Conservation (phyloP, 2,797 vertebrate genomes). For the Oreortyx pictus region DNA sequence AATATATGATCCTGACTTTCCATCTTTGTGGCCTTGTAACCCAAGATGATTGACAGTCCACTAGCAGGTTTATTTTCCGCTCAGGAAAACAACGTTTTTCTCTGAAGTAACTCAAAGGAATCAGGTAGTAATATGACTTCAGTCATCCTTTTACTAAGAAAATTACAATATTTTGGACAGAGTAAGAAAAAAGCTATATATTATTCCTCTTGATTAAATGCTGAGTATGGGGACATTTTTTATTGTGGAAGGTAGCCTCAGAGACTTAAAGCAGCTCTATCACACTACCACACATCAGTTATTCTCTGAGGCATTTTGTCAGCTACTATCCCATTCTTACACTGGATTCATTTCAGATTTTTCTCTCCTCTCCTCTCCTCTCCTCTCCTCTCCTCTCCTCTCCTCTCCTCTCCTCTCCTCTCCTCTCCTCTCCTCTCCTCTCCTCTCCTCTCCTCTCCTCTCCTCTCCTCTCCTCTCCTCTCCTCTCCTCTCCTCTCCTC, state of each 20-base stretch:
- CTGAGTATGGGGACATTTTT: constrained; percentile 12
- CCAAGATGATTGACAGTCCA: constrained; percentile 39
- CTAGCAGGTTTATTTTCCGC: not conserved
- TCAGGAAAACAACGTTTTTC: constrained; percentile 40
- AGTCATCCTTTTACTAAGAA: constrained; percentile 42
- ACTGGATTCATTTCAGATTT: not conserved
- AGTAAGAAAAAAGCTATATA: constrained; percentile 26
- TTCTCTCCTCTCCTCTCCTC: not conserved
- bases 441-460: too few relatives aligned
- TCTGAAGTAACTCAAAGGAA: not conserved
- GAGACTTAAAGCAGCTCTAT: not conserved
- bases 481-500: too few relatives aligned
- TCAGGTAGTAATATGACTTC: constrained; percentile 18
- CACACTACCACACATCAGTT: not conserved
- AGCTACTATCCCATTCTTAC: not conserved
- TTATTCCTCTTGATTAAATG: constrained; percentile 40
- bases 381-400: not conserved
- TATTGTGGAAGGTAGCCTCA: constrained; percentile 8
- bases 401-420: too few relatives aligned
- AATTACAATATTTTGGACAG: constrained; percentile 36
- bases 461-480: not conserved
- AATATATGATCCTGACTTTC: not conserved
- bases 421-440: too few relatives aligned
- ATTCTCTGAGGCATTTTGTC: not conserved
- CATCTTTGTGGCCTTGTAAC: not conserved